phyloP scores from a whole-genome alignment of 2,113 vertebrate species.

The Conger conger region DNA sequence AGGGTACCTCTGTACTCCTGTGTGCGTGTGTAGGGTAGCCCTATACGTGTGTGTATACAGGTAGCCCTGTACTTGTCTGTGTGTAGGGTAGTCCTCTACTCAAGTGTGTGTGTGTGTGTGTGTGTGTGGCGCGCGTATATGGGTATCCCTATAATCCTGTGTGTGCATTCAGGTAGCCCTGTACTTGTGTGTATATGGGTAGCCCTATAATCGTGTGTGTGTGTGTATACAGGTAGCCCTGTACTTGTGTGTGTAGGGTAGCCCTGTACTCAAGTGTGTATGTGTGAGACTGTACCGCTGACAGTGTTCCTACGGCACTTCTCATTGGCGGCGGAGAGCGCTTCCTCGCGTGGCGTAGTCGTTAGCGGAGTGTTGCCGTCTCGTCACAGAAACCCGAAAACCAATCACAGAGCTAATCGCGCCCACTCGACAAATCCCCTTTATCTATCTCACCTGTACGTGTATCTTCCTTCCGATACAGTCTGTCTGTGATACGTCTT shows the following conservation, averaged over 20 bases:
- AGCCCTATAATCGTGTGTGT: too few species aligned
- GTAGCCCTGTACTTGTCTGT: too few species aligned
- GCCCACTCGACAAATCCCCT: slow-evolving; percentile 22
- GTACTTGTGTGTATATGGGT: too few species aligned
- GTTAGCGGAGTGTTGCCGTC: slow-evolving; percentile 17
- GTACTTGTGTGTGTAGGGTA: too few species aligned
- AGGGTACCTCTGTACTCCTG: slow-evolving; percentile 10
- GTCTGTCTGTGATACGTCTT: slow-evolving; percentile 47
- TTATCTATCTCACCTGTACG: slow-evolving; percentile 44
- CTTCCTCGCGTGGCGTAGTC: slow-evolving; percentile 34
- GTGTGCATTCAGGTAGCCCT: too few species aligned
- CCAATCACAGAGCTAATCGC: neutral
- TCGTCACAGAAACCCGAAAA: slow-evolving; percentile 1
- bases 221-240: too few species aligned
- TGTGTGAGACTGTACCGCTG: slow-evolving; percentile 31
- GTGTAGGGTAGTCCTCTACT: too few species aligned
- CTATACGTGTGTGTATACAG: too few species aligned
- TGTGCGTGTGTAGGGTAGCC: too few species aligned
- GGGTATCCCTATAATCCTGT: slow-evolving; percentile 2
- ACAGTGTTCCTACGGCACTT: slow-evolving; percentile 21
- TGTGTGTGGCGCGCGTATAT: too few species aligned
- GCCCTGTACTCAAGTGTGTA: too few species aligned
- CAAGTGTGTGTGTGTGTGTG: neutral
- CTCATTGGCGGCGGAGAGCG: slow-evolving; percentile 25
- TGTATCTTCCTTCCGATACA: slow-evolving; percentile 56